Conservation (phyloP, 2,113 vertebrate species). For the Chascanopsetta lugubris region DNA sequence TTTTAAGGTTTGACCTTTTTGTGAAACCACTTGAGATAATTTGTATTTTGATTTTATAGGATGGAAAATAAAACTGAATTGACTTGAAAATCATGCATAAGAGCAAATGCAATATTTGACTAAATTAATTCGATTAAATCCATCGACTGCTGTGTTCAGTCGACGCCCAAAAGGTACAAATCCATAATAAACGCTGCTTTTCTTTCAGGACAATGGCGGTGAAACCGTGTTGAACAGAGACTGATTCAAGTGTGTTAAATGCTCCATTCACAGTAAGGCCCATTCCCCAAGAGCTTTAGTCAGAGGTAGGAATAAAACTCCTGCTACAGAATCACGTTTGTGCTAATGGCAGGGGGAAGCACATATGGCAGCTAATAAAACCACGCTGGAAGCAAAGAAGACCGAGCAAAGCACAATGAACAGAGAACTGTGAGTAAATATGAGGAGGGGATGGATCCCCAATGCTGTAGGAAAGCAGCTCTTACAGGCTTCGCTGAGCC, state of each 20-base stretch:
- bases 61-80: no score
- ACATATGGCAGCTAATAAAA: constrained; percentile 41
- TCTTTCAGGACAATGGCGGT: neutral
- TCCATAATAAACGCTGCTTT: neutral
- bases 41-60: no score
- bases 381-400: constrained; percentile 29
- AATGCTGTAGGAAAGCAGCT: constrained; percentile 3
- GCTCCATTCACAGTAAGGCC: neutral
- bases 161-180: neutral
- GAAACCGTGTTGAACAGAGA: neutral
- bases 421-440: neutral
- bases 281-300: constrained; percentile 27
- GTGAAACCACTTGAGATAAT: no score
- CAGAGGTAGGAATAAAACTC: constrained; percentile 25
- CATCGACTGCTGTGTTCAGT: neutral
- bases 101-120: no score
- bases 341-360: constrained; percentile 29
- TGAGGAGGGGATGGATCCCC: neutral
- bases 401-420: constrained; percentile 11
- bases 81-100: no score
- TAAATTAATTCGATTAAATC: no score
- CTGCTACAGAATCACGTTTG: constrained; percentile 20
- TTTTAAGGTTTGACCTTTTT: no score
- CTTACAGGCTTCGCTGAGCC: constrained; percentile 14
- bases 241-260: constrained; percentile 14